These are phyloP conservation scores for Drosophila diplacantha DNA, from an alignment of 2,888 invertebrate genomes.

Conservation along the genomic window DNA sequence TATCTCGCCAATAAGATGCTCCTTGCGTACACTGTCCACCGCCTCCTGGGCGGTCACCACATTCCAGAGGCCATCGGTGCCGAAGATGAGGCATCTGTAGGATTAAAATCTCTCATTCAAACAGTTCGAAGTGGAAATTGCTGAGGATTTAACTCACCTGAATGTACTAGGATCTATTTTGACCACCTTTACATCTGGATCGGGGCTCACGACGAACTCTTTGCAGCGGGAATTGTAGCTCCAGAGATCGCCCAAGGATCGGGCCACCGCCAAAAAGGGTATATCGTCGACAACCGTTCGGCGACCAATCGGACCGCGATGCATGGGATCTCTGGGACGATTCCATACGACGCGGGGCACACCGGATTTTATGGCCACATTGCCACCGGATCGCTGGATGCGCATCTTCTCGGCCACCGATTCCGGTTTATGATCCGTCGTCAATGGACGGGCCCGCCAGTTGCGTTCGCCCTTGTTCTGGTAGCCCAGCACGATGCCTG, in stretches of 20 bases:
- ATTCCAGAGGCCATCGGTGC: slow-evolving; percentile 98
- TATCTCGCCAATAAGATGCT: slow-evolving; percentile 78
- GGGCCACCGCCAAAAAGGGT: slow-evolving; percentile 96
- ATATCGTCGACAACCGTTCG: slow-evolving; percentile 95
- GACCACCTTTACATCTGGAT: slow-evolving; percentile 94
- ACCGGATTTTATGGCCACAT: slow-evolving; percentile 87
- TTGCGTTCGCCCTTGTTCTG: slow-evolving; percentile 84
- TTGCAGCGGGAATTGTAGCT: slow-evolving; percentile 94
- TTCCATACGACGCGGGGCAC: slow-evolving; percentile 99
- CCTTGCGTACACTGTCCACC: slow-evolving; percentile 89
- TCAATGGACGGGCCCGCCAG: slow-evolving; percentile 90
- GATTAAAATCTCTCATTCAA: not conserved
- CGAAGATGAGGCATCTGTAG: slow-evolving; percentile 91
- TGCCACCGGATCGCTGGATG: slow-evolving; percentile 88
- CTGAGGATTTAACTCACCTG: slow-evolving; percentile 76
- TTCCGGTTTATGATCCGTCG: slow-evolving; percentile 97
- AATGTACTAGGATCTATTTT: slow-evolving; percentile 87
- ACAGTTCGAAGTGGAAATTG: too few relatives aligned
- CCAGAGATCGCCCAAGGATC: slow-evolving; percentile 98
- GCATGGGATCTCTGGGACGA: slow-evolving; percentile 86
- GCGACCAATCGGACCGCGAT: slow-evolving; percentile 88
- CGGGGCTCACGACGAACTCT: slow-evolving; percentile 97
- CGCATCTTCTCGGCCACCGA: slow-evolving; percentile 88
- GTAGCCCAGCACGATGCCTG: slow-evolving; percentile 93
- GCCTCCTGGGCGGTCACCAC: slow-evolving; percentile 92